These are phyloP conservation scores for Trachops cirrhosus DNA, from an alignment of 2,797 vertebrate genomes.

Conservation along the genomic window DNA sequence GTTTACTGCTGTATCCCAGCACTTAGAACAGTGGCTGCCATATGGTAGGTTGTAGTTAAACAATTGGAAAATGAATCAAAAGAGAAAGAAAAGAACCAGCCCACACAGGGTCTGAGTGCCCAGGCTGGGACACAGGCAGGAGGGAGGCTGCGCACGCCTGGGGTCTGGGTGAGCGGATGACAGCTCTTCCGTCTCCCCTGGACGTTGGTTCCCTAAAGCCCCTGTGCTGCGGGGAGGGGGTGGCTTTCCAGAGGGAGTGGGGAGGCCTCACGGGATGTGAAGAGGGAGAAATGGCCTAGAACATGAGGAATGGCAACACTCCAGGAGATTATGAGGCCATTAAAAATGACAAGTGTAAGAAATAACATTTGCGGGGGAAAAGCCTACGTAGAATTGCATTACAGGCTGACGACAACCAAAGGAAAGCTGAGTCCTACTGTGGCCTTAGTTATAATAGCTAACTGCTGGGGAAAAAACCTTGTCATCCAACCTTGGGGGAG, in stretches of 20 bases:
- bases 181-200: no score
- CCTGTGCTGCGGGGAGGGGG: not conserved
- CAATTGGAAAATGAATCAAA: not conserved
- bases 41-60: not conserved
- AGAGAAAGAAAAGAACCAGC: not conserved
- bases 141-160: not conserved
- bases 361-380: not conserved
- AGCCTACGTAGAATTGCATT: not conserved
- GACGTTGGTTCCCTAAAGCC: not conserved
- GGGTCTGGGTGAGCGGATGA: not conserved
- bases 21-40: not conserved
- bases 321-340: not conserved
- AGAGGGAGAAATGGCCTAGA: not conserved
- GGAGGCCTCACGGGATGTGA: not conserved
- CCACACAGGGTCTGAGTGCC: not conserved
- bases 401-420: not conserved
- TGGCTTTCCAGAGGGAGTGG: not conserved
- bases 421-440: not conserved
- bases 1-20: not conserved
- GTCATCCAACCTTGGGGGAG: not conserved
- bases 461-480: not conserved
- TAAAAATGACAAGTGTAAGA: conserved; percentile 42
- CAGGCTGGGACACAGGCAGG: not conserved
- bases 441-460: not conserved
- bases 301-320: not conserved